phyloP scores from a whole-genome alignment of 2,888 invertebrate species.

The Priocnemis perturbator region DNA sequence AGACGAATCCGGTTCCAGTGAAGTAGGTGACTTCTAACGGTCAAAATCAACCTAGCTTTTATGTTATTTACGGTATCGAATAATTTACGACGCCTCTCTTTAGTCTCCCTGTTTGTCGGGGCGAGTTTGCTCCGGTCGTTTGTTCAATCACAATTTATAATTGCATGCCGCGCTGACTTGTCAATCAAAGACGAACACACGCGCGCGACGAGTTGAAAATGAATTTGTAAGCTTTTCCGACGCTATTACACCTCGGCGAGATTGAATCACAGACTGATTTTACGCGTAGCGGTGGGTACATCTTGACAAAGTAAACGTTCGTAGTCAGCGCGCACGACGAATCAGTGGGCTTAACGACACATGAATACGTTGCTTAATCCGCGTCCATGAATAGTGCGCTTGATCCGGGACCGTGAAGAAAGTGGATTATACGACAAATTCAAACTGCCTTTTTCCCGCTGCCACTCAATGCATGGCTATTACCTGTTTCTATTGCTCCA shows the following conservation, averaged over 20 bases:
- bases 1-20: too few relatives aligned
- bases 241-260: constrained; percentile 18
- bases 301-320: constrained; percentile 30
- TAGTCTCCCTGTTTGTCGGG: too few relatives aligned
- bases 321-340: constrained; percentile 14
- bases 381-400: constrained; percentile 9
- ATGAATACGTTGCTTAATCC: constrained; percentile 35
- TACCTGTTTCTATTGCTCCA: too few relatives aligned
- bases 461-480: background rate
- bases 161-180: too few relatives aligned
- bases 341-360: constrained; percentile 29
- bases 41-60: too few relatives aligned
- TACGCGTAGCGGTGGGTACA: constrained; percentile 21
- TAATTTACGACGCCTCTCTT: too few relatives aligned
- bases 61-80: too few relatives aligned
- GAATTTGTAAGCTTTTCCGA: constrained; percentile 22
- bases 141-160: too few relatives aligned
- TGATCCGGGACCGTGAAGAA: constrained; percentile 20
- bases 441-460: constrained; percentile 20
- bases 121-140: too few relatives aligned
- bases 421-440: constrained; percentile 19
- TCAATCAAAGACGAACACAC: too few relatives aligned
- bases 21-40: too few relatives aligned
- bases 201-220: constrained; percentile 5
- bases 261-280: constrained; percentile 33